These are phyloP conservation scores for Chymomyza costata DNA, from an alignment of 1,140 invertebrate genomes.

Conservation along the genomic window DNA sequence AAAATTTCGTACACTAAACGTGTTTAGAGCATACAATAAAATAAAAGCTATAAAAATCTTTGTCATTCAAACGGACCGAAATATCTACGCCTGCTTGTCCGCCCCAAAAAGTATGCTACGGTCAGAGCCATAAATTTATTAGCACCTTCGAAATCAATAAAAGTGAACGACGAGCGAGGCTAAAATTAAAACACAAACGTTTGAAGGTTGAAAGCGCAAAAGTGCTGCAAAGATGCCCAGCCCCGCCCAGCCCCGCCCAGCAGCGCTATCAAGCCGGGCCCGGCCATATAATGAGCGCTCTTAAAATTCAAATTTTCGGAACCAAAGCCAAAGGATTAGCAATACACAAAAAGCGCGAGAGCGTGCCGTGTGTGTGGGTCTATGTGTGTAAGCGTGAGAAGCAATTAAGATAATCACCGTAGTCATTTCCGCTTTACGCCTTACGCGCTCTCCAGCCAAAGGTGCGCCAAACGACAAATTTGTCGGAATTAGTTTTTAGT, in stretches of 20 bases:
- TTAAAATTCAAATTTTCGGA: slow-evolving; percentile 52
- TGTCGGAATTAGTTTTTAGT: slow-evolving; percentile 63
- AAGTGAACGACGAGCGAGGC: slow-evolving; percentile 3
- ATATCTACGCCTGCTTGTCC: too few species aligned
- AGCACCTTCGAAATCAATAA: slow-evolving; percentile 10
- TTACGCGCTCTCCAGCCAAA: slow-evolving; percentile 10
- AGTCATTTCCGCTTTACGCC: slow-evolving; percentile 65
- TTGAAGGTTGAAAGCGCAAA: neutral
- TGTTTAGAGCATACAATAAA: too few species aligned
- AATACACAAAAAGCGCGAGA: slow-evolving; percentile 2
- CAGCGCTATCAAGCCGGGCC: neutral
- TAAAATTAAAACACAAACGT: slow-evolving; percentile 32
- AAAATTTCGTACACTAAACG: too few species aligned
- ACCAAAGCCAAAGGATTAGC: slow-evolving; percentile 52
- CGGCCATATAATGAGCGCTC: slow-evolving; percentile 43
- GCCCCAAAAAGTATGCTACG: too few species aligned
- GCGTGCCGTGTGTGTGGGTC: neutral
- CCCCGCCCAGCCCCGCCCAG: neutral
- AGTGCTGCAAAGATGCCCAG: too few species aligned
- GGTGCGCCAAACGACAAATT: slow-evolving; percentile 51
- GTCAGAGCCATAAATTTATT: too few species aligned
- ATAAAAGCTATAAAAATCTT: too few species aligned
- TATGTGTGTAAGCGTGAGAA: slow-evolving; percentile 40
- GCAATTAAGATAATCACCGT: slow-evolving; percentile 67
- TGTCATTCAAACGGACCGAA: too few species aligned